Percentiles rank a stretch among this genome's conserved stretches.
phyloP scores from a whole-genome alignment of 2,888 invertebrate species.

The Bhutanitis thaidina region DNA sequence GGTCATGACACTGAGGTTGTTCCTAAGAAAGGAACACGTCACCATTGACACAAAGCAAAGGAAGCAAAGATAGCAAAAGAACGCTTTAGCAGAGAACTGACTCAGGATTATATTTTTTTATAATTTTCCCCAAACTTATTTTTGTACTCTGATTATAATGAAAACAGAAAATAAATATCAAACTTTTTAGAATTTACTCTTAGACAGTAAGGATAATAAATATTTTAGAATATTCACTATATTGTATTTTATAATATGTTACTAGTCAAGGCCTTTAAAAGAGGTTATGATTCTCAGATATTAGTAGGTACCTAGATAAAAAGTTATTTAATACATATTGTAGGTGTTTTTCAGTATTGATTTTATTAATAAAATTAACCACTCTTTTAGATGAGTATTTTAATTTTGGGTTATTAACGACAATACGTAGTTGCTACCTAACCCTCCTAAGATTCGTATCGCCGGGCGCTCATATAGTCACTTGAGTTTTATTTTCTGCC shows the following conservation, averaged over 20 bases:
- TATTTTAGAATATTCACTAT: constrained; percentile 10
- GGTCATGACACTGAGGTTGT: constrained; percentile 57
- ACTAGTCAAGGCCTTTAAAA: constrained; percentile 25
- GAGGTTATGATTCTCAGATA: constrained; percentile 33
- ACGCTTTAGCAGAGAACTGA: constrained; percentile 16
- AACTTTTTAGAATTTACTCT: background rate
- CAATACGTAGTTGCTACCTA: no score
- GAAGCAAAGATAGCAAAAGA: constrained; percentile 52
- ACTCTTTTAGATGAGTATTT: background rate
- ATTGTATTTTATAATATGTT: constrained; percentile 22
- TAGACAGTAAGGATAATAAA: constrained; percentile 1
- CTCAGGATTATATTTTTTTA: constrained; percentile 26
- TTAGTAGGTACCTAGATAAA: constrained; percentile 23
- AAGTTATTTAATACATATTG: constrained; percentile 23
- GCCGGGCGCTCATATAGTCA: no score
- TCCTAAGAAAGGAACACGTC: constrained; percentile 37
- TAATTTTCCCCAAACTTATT: constrained; percentile 5
- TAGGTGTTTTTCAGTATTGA: constrained; percentile 43
- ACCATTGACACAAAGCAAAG: constrained; percentile 50
- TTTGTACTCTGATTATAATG: constrained; percentile 1
- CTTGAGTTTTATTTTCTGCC: no score
- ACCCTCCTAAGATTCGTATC: no score
- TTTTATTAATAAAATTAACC: constrained; percentile 28
- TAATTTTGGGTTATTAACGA: no score
- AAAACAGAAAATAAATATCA: background rate